Base-by-base conservation (phyloP, 2,113 vertebrate species). In the Ceyx cyanopectus region DNA sequence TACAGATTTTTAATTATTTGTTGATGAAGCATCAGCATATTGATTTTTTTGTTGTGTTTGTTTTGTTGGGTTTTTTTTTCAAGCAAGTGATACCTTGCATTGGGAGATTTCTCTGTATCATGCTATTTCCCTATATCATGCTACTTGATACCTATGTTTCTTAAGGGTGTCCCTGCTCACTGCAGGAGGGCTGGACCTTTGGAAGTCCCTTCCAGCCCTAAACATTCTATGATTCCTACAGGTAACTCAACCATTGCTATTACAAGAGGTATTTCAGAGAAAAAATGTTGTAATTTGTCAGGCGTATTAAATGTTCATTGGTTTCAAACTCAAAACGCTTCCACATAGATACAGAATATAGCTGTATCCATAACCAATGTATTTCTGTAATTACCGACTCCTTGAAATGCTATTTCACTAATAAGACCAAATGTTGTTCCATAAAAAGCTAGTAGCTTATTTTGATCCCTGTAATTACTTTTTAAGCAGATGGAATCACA, bases 371-470 rank as follows among this genome's bases (percentile, higher is more conserved):
- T 27, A 89, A 32, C 22, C 16, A 21, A 10, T 61, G 6, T 46
- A n/a, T 68, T 89, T 77, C 19, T 67, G 34, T 67, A 78, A 43
- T 43, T 89, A 79, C 1, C 74, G 16, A 68, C 53, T 88, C 34
- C 27, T 82, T 67, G 45, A 86, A 83, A 81, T 86, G 45, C 12
- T 75, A 0, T 92, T 93, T 86, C 41, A 45, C 48, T 93, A 92
- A 68, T 85, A 85, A 83, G 32, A 85, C 32, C 60, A 88, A 95
- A 78, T 67, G 58, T 89, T 91, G 54, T 69, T 88, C 79, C 61
- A 79, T 87, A 88, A 93, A 92, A 90, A 94, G 63, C 72, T 63
- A 89, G 50, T 60, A 65, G 73, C 91, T 94, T 89, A 81, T 87
- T 82, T 65, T 94, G 66, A 94, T 85, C 41, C 50, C 46, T 94